Evolutionary conservation across 2,113 vertebrate species (phyloP), one percentile per base, ranked within the genome.

Genomic region (Pao palembangensis): DNA sequence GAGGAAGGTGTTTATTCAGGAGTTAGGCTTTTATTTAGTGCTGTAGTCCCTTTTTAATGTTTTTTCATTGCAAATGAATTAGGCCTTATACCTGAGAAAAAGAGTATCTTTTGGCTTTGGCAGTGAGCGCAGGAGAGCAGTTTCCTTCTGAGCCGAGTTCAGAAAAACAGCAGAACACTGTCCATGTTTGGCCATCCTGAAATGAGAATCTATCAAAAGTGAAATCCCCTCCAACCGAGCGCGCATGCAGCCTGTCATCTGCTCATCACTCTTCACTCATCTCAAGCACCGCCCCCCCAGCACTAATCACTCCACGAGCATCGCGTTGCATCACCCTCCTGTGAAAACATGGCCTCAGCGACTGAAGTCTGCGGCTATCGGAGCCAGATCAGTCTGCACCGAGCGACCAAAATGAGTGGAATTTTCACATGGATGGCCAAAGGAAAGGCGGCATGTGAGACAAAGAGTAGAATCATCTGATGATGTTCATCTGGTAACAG

Each of bases 351-450:
- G 6, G 62, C 59, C 68, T 53, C 51, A 50, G 1, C 50, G 71
- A 73, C 67, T 34, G 66, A 78, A 61, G 69, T 68, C 21, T 76
- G 70, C 80, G 55, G 31, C 14, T 57, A 77, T 86, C 73, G 79
- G 86, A 85, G 84, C 25, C 13, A 53, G 69, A 82, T 82, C 61
- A 78, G 75, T 52, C 43, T 64, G 76, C 66, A 75, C 59, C 78
- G 58, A 85, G n/a, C 52, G 61, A 74, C 67, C 53, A 77, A 79
- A 84, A 76, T 69, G 74, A 73, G 73, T 48, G 14, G 12, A 38
- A 38, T 42, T 25, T 61, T 8, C 34, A n/a, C 46, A 56, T 42
- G 5, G 71, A 61, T 20, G 51, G 46, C 8, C 11, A 20, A 14
- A 50, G 6, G 48, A 15, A 19, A 31, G 8, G 50, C n/a, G 42